These are phyloP conservation scores for Polypedilum pembai DNA, from an alignment of 1,140 invertebrate genomes.

Conservation along the genomic window DNA sequence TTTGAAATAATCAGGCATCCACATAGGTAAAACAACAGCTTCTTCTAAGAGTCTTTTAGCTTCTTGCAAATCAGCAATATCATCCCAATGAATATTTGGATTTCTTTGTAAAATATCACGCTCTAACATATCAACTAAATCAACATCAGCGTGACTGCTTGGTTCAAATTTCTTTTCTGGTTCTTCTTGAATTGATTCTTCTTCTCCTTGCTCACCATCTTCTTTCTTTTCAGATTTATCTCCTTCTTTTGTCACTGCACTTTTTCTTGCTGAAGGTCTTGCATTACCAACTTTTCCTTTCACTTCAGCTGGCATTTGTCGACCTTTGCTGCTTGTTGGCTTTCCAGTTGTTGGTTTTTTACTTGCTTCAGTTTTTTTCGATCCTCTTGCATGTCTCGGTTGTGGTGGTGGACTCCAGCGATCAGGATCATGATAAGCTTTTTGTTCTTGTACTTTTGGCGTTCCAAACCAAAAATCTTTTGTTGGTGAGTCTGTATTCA, in stretches of 20 bases:
- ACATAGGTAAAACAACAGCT: slow-evolving; percentile 94
- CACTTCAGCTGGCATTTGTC: not conserved
- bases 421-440: slow-evolving; percentile 71
- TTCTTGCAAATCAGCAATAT: slow-evolving; percentile 93
- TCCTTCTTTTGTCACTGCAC: slow-evolving; percentile 42
- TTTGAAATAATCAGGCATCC: slow-evolving; percentile 98
- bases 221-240: slow-evolving; percentile 54
- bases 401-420: slow-evolving; percentile 81
- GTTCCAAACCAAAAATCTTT: slow-evolving; percentile 38
- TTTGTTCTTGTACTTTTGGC: slow-evolving; percentile 61
- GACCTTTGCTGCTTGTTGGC: slow-evolving; percentile 2
- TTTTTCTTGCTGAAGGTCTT: slow-evolving; percentile 33
- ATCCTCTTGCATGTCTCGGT: slow-evolving; percentile 65
- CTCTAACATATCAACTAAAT: slow-evolving; percentile 90
- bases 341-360: slow-evolving; percentile 12
- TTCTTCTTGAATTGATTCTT: slow-evolving; percentile 60
- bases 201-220: slow-evolving; percentile 57
- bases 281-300: not conserved
- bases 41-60: slow-evolving; percentile 94
- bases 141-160: slow-evolving; percentile 73
- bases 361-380: slow-evolving; percentile 24
- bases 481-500: slow-evolving; percentile 40
- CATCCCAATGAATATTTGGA: slow-evolving; percentile 93
- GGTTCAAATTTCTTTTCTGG: slow-evolving; percentile 86
- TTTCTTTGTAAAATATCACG: slow-evolving; percentile 97